These are phyloP conservation scores for Schizaphis graminum DNA, from an alignment of 2,888 invertebrate genomes.

Conservation along the genomic window DNA sequence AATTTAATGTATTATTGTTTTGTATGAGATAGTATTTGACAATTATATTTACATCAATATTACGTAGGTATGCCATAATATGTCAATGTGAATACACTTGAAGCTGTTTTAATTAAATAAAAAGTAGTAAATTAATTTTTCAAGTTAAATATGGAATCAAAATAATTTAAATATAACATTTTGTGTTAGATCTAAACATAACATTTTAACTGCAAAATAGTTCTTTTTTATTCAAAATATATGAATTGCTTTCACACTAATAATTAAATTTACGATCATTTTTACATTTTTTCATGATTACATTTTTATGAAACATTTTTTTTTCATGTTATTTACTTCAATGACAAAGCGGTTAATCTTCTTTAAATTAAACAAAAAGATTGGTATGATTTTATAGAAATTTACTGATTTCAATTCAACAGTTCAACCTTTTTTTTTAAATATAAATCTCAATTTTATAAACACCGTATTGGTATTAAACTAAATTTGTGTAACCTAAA, in stretches of 20 bases:
- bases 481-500: neutral
- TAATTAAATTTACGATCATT: neutral
- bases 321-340: neutral
- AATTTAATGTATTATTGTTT: neutral
- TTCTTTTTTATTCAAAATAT: neutral
- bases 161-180: neutral
- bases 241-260: neutral
- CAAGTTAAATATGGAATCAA: neutral
- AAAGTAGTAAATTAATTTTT: neutral
- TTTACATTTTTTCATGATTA: neutral
- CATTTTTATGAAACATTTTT: neutral
- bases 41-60: neutral
- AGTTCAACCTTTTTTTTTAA: neutral
- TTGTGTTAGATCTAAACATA: neutral
- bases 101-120: neutral
- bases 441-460: neutral
- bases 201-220: neutral
- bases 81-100: neutral
- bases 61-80: neutral
- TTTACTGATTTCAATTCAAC: neutral
- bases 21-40: neutral
- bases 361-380: constrained; percentile 26
- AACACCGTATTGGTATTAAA: neutral
- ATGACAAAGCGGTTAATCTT: neutral
- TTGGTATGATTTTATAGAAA: constrained; percentile 12